These are phyloP conservation scores for Lithophane semibrunnea DNA, from an alignment of 2,888 invertebrate genomes.

Conservation along the genomic window DNA sequence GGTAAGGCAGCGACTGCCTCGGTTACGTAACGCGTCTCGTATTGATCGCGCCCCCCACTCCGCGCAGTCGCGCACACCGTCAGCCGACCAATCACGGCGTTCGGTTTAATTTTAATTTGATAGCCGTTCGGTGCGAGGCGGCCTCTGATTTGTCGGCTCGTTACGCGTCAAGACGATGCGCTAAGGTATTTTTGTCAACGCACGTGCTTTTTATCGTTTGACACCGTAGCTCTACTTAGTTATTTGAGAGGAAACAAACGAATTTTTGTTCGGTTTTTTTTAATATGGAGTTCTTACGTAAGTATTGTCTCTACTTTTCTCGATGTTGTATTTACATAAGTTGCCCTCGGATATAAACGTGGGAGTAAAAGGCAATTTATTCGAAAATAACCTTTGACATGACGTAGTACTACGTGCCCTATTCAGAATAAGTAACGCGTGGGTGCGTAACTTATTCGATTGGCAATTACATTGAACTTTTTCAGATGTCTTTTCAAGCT, in stretches of 20 bases:
- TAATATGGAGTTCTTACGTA: neutral
- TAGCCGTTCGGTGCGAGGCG: constrained; percentile 79
- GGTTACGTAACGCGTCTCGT: constrained; percentile 84
- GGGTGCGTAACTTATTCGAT: constrained; percentile 17
- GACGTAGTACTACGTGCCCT: constrained; percentile 25
- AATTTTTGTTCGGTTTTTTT: neutral
- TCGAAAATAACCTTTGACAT: constrained; percentile 30
- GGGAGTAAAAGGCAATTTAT: constrained; percentile 15
- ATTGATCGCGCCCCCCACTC: constrained; percentile 82
- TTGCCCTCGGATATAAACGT: constrained; percentile 4
- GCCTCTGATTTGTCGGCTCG: constrained; percentile 83
- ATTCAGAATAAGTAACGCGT: constrained; percentile 17
- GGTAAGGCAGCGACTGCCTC: constrained; percentile 71
- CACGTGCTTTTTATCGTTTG: constrained; percentile 55
- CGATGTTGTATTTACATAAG: neutral
- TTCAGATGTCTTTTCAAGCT: neutral
- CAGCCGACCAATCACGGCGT: constrained; percentile 80
- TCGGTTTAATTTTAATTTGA: constrained; percentile 88
- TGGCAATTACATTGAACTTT: constrained; percentile 19
- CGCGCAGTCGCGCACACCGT: constrained; percentile 65
- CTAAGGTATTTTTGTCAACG: constrained; percentile 64
- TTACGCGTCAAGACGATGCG: constrained; percentile 74
- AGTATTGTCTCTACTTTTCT: neutral
- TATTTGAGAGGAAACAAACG: neutral
- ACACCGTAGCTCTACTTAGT: constrained; percentile 9